Evolutionary conservation across 2,113 vertebrate species (phyloP), one percentile per base, ranked within the genome.

Genomic region (Nothocercus nigrocapillus): DNA sequence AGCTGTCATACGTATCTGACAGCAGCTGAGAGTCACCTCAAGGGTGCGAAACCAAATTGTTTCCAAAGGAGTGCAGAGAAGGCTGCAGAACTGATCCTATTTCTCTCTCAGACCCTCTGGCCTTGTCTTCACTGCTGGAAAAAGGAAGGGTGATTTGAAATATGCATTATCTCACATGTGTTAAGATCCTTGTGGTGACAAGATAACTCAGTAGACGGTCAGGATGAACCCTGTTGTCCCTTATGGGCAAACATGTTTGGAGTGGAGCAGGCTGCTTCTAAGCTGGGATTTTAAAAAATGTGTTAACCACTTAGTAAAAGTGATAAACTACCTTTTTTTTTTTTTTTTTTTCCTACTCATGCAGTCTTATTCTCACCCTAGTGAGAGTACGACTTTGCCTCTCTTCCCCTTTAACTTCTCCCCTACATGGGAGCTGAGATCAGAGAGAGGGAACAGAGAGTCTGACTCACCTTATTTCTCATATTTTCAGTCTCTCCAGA

Each of bases 31-130:
- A 84, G 77, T 84, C 79, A 85, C 91, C 61, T 77, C 85, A 73
- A 92, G 79, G 89, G 70, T 93, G 82, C 40, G 70, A 82, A 84
- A 73, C 70, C 74, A 91, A 92, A 82, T 27, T 14, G 38, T 68
- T 89, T 82, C 44, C 47, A 53, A 58, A 73, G 74, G 5, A 87
- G 34, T 10, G 2, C 51, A 68, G 80, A 92, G 82, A 85, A 92
- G 88, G 82, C 84, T 91, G 90, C 66, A 68, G 54, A 86, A 28
- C 47, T 0, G 7, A 58, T 78, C 76, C 64, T 40, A 24, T 79
- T 84, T 86, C 88, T 69, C 66, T 75, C 69, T 53, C 58, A 76
- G 80, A 11, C 42, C 79, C 90, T 78, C 64, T 0, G 0, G 79
- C 82, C 88, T 90, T 78, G 82, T 85, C 61, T 90, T 61, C 69